phyloP scores from a whole-genome alignment of 2,113 vertebrate species.

The Astatoreochromis straeleni region DNA sequence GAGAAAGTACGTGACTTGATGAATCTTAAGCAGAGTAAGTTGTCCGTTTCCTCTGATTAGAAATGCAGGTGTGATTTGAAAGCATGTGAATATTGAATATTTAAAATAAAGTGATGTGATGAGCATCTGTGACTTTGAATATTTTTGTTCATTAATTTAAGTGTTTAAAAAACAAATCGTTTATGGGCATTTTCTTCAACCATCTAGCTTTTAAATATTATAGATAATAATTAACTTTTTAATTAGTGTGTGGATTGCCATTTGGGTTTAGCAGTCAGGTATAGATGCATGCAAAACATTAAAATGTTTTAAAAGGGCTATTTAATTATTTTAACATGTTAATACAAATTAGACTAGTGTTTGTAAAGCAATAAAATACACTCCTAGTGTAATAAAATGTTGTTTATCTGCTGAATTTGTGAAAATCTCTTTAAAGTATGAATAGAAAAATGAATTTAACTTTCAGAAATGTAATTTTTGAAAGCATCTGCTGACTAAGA shows the following conservation, averaged over 20 bases:
- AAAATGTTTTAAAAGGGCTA: not conserved
- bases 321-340: not conserved
- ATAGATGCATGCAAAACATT: not conserved
- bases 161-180: not conserved
- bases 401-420: not conserved
- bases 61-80: not conserved
- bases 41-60: not conserved
- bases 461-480: not conserved
- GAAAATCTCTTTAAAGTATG: not conserved
- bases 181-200: not conserved
- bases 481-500: not conserved
- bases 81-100: not conserved
- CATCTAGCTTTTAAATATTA: not conserved
- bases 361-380: not conserved
- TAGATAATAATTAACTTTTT: not conserved
- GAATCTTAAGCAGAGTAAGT: not conserved
- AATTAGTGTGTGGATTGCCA: not conserved
- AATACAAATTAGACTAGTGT: not conserved
- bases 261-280: not conserved
- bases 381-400: not conserved
- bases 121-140: not conserved
- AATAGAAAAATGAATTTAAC: not conserved
- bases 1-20: not conserved
- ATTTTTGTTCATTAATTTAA: not conserved
- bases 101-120: not conserved